Evolutionary conservation across 2,888 invertebrate species (phyloP).

Genomic region (Globia sparganii): DNA sequence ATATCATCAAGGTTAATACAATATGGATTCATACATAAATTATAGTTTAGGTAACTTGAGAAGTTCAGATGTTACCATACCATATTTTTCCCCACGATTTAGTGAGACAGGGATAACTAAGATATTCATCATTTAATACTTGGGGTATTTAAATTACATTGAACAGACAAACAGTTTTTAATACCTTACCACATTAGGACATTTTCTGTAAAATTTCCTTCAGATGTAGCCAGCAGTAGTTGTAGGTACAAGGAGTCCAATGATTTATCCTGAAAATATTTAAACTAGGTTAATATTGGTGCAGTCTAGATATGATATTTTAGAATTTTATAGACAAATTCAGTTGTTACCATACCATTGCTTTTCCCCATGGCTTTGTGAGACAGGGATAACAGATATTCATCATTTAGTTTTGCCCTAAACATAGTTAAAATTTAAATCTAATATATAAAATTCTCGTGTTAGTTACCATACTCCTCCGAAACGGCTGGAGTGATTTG

Average conservation of each 20-base stretch:
- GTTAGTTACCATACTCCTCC: too few relatives aligned
- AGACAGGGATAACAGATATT: conserved; percentile 84
- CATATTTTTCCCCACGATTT: conserved; percentile 80
- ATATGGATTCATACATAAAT: not conserved
- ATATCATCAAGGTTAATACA: conserved; percentile 9
- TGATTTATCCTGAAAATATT: conserved; percentile 16
- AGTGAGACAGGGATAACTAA: conserved; percentile 85
- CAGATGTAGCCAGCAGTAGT: not conserved
- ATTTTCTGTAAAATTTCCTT: too few relatives aligned
- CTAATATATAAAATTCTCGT: too few relatives aligned
- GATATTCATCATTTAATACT: conserved; percentile 75
- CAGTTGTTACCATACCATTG: conserved; percentile 82
- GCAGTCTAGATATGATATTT: not conserved
- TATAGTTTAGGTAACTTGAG: not conserved
- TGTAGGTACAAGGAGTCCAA: not conserved
- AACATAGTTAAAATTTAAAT: not conserved
- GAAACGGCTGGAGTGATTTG: too few relatives aligned
- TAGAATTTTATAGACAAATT: conserved; percentile 27
- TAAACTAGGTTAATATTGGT: not conserved
- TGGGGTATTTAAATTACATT: not conserved
- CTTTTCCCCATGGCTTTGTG: conserved; percentile 79
- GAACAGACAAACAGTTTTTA: not conserved
- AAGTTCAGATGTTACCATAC: conserved; percentile 79
- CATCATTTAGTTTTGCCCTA: conserved; percentile 71
- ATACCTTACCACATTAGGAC: conserved; percentile 15